Base-by-base conservation (phyloP, 2,888 invertebrate species). In the Drosophila nr. perissopoda region DNA sequence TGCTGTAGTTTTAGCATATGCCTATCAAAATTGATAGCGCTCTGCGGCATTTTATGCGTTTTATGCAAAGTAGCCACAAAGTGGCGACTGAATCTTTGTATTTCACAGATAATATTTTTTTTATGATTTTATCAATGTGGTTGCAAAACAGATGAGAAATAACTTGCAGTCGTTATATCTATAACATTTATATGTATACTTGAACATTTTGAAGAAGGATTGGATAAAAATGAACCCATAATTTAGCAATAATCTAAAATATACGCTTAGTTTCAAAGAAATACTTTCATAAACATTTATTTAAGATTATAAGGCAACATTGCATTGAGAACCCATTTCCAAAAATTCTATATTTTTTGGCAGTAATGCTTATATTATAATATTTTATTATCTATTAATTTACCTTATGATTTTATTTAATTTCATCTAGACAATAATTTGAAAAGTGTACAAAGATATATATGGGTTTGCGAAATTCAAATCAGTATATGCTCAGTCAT, bases 1-100 rank as follows among this genome's bases (percentile, higher is more conserved):
- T 67, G 38, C 31, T 48, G 38, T 69, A 67, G 68, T 74, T 67
- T 79, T 61, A 72, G 64, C 81, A 77, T 75, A 83, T 73, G 79
- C 73, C 87, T 84, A 84, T 84, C 76, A 82, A 83, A 77, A 57
- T 83, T 86, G 79, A 86, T 82, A 54, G 75, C 78, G 60, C 53
- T 58, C 67, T 72, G 68, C n/a, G 52, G 57, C 45, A 57, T 65
- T 73, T 78, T 81, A 76, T 73, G 61, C 36, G 68, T 63, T 61
- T 73, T 73, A 65, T 66, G 63, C 57, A 62, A 73, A 78, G 48
- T 49, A 60, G 62, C 64, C 49, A 71, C 58, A 74, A 82, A 76
- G 64, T 34, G 49, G 40, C 36, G 49, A 51, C 27, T 48, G 10
- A 11, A 21, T 36, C 49, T 61, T 52, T 42, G 33, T 54, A 58